A percentile compares a stretch with the other conserved stretches of the same genome.
Evolutionary conservation across 2,797 vertebrate genomes (phyloP).

Genomic region (Otolemur crassicaudatus): DNA sequence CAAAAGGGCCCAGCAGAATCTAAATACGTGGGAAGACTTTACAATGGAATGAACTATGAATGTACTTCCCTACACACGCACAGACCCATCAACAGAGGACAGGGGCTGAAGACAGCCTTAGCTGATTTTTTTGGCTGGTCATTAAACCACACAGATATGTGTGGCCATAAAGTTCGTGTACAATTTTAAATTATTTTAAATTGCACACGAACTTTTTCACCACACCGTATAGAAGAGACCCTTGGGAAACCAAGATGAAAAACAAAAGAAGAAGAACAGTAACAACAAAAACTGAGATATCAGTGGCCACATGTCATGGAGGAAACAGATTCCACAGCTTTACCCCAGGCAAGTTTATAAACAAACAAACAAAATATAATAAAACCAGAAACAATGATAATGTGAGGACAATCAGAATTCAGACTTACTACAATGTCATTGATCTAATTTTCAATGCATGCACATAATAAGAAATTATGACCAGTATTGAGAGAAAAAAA

Average conservation of each 20-base stretch:
- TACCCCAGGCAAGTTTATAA: background rate
- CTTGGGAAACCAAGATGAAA: background rate
- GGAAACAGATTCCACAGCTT: background rate
- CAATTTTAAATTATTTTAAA: no score
- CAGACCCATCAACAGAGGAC: background rate
- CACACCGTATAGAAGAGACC: background rate
- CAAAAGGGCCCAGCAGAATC: background rate
- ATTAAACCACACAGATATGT: background rate
- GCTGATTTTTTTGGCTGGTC: background rate
- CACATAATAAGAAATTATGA: background rate
- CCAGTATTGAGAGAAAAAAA: background rate
- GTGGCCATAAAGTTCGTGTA: no score
- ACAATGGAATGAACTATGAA: background rate
- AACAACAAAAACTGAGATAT: background rate
- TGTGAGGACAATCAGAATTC: background rate
- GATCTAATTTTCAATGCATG: background rate
- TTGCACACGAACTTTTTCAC: no score
- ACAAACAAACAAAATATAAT: background rate
- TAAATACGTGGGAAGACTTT: background rate
- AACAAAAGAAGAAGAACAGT: background rate
- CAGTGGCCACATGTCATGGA: background rate
- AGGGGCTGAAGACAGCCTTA: background rate
- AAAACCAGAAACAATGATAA: background rate
- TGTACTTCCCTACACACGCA: background rate
- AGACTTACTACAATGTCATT: background rate